Conservation (phyloP, 2,113 vertebrate species). For the Electrona antarctica region DNA sequence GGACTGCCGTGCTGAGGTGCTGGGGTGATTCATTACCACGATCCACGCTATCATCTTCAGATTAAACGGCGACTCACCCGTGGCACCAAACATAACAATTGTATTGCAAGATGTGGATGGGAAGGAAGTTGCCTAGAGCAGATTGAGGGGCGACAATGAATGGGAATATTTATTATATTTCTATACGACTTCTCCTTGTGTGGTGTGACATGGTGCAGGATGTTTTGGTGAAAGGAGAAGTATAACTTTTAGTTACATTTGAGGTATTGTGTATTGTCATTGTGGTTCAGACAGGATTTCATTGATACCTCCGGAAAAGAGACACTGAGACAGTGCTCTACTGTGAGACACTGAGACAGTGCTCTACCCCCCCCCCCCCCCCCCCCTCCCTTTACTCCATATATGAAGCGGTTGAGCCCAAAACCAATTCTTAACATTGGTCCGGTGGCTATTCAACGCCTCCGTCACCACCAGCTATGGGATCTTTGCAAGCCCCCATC, state of each 20-base stretch:
- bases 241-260: not conserved
- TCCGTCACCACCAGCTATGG: too few species aligned
- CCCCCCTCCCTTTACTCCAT: too few species aligned
- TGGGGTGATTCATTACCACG: slow-evolving; percentile 68
- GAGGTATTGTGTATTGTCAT: not conserved
- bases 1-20: slow-evolving; percentile 41
- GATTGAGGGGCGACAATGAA: slow-evolving; percentile 18
- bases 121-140: slow-evolving; percentile 27
- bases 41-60: slow-evolving; percentile 47
- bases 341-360: too few species aligned
- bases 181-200: slow-evolving; percentile 30
- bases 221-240: slow-evolving; percentile 8
- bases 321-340: not conserved
- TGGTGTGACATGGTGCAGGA: slow-evolving; percentile 19
- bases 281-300: not conserved
- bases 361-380: too few species aligned
- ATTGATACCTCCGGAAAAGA: not conserved
- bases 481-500: too few species aligned
- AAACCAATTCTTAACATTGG: too few species aligned
- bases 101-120: slow-evolving; percentile 26
- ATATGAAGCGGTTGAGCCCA: too few species aligned
- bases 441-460: too few species aligned
- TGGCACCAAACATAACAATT: slow-evolving; percentile 50
- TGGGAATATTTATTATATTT: slow-evolving; percentile 22
- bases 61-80: slow-evolving; percentile 48